phyloP scores from a whole-genome alignment of 2,888 invertebrate species.

The Eubasilissa splendida region DNA sequence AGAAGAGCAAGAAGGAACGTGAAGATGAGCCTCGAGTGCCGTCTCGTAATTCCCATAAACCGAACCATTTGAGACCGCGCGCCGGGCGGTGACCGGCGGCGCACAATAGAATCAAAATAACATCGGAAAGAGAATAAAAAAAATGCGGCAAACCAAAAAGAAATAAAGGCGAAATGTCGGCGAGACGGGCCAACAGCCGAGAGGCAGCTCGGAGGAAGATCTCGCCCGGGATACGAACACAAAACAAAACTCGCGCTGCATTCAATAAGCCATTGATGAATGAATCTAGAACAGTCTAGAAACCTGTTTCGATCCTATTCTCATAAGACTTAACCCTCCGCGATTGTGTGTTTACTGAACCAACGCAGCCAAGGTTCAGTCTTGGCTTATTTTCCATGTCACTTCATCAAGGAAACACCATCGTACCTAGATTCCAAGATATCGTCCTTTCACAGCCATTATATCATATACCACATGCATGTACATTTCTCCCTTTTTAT shows the following conservation, averaged over 20 bases:
- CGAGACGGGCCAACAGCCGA: neutral
- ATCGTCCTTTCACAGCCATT: no score
- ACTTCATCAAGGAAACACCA: no score
- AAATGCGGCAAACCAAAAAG: conserved; percentile 22
- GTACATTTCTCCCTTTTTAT: no score
- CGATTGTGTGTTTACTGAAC: neutral
- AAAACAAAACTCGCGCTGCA: conserved; percentile 43
- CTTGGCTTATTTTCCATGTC: no score
- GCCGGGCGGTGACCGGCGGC: conserved; percentile 2
- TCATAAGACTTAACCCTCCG: conserved; percentile 1
- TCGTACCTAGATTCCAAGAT: no score
- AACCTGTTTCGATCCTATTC: conserved; percentile 19
- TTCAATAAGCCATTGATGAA: conserved; percentile 48
- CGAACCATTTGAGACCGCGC: neutral
- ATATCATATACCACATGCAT: no score
- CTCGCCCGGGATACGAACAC: conserved; percentile 38
- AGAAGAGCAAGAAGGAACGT: no score
- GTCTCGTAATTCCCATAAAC: no score
- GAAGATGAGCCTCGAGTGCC: no score
- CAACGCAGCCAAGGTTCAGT: no score
- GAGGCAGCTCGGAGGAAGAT: conserved; percentile 45
- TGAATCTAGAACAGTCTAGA: conserved; percentile 32
- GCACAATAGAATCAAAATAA: conserved; percentile 34
- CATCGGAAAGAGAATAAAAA: neutral
- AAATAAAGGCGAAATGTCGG: conserved; percentile 12